Conservation (phyloP, 2,888 invertebrate genomes). For the Tenthredo mesomela region DNA sequence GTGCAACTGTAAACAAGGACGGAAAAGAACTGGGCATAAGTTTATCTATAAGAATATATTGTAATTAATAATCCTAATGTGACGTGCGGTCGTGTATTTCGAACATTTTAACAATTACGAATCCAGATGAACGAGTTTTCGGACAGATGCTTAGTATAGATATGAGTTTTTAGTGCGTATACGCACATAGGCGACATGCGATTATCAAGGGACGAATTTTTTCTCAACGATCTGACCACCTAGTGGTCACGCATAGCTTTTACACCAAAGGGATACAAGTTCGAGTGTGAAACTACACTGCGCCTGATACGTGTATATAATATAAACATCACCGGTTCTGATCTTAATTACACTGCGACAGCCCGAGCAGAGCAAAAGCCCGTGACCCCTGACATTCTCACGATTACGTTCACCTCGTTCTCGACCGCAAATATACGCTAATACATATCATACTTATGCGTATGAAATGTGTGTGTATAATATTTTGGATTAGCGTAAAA, state of each 20-base stretch:
- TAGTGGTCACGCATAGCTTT: neutral
- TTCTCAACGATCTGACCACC: constrained; percentile 12
- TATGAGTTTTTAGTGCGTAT: constrained; percentile 2
- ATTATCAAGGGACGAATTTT: constrained; percentile 23
- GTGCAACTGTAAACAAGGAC: neutral
- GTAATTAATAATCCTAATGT: neutral
- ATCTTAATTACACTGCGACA: constrained; percentile 71
- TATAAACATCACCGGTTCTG: constrained; percentile 68
- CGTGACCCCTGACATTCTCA: neutral
- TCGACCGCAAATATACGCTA: neutral
- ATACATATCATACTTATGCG: neutral
- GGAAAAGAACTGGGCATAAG: neutral
- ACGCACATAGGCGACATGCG: constrained; percentile 6
- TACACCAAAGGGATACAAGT: neutral
- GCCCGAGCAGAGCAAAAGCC: constrained; percentile 2
- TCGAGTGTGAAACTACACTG: constrained; percentile 20
- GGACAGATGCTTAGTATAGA: neutral
- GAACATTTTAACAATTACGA: neutral
- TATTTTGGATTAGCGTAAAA: neutral
- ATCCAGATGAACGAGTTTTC: neutral
- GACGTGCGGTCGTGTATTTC: neutral
- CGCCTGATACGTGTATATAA: constrained; percentile 53
- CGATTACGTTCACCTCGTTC: neutral
- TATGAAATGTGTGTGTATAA: neutral
- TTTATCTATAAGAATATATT: neutral